Percentiles rank a stretch among this genome's conserved stretches.
Evolutionary conservation across 2,888 invertebrate species (phyloP).

Genomic region (Gymnocheta viridis): DNA sequence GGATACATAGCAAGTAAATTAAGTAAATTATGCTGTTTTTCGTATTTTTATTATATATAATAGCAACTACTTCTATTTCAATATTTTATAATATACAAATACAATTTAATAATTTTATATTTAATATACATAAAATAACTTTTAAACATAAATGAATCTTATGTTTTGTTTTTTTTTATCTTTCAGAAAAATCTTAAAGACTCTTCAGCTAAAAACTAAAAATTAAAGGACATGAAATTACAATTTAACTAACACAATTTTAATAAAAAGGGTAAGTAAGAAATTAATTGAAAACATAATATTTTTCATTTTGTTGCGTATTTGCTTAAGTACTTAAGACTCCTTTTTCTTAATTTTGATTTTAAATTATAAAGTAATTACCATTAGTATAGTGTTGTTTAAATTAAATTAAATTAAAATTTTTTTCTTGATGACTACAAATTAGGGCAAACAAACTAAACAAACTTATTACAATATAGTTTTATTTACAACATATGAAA

Average conservation of each 20-base stretch:
- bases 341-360: not conserved
- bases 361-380: slow-evolving; percentile 38
- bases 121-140: slow-evolving; percentile 34
- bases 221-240: not conserved
- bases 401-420: slow-evolving; percentile 38
- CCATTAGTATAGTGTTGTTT: slow-evolving; percentile 39
- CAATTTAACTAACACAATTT: not conserved
- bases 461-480: slow-evolving; percentile 1
- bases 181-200: slow-evolving; percentile 52
- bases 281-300: slow-evolving; percentile 28
- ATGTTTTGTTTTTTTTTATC: not conserved
- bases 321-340: slow-evolving; percentile 35
- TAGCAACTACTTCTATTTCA: not conserved
- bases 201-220: slow-evolving; percentile 22
- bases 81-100: slow-evolving; percentile 44
- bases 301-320: not conserved
- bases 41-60: not conserved
- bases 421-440: slow-evolving; percentile 14
- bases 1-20: slow-evolving; percentile 59
- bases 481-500: slow-evolving; percentile 50
- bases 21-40: slow-evolving; percentile 37
- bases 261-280: slow-evolving; percentile 7
- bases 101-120: slow-evolving; percentile 10
- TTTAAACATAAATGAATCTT: slow-evolving; percentile 15
- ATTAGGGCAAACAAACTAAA: slow-evolving; percentile 31